A percentile compares a stretch with the other conserved stretches of the same genome.
Evolutionary conservation across 2,113 vertebrate species (phyloP).

Genomic region (Macrotus californicus): DNA sequence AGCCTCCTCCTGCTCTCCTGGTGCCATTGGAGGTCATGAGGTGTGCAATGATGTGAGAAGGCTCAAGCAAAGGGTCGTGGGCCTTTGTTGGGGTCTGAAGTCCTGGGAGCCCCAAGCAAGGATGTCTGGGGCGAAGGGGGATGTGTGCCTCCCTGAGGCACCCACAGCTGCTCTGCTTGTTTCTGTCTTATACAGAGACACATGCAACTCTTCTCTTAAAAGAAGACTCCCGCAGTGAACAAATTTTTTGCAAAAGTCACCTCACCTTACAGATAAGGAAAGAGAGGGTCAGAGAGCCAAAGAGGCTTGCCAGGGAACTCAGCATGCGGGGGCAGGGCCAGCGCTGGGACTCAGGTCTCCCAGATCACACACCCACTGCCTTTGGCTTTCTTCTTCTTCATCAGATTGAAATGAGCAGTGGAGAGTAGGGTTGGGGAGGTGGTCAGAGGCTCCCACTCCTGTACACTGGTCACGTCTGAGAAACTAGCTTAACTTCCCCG

Average conservation of each 20-base stretch:
- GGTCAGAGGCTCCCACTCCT: neutral
- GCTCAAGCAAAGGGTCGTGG: neutral
- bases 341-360: neutral
- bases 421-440: neutral
- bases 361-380: accelerated
- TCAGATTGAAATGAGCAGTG: neutral
- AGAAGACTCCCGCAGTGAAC: neutral
- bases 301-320: neutral
- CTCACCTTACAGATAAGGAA: neutral
- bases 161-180: neutral
- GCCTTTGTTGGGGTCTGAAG: neutral
- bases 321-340: neutral
- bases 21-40: neutral
- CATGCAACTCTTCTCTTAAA: neutral
- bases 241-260: neutral
- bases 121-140: neutral
- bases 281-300: neutral
- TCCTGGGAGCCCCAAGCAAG: neutral
- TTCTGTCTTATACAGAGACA: neutral
- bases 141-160: neutral
- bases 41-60: neutral
- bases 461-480: neutral
- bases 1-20: neutral
- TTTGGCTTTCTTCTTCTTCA: neutral
- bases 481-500: neutral